Conservation (phyloP, 2,888 invertebrate species). For the Microchrysa polita region DNA sequence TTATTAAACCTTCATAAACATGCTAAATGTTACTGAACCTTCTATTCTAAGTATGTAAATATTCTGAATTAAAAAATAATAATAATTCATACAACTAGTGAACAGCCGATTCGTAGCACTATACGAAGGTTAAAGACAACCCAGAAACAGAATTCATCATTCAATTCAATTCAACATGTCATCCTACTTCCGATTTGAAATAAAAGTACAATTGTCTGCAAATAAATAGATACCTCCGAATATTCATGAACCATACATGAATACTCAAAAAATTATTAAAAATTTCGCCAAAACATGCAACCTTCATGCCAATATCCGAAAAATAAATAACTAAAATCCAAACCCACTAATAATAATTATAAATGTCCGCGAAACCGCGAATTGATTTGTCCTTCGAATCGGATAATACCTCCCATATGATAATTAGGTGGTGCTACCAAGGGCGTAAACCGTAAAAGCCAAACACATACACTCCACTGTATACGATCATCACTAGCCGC, state of each 20-base stretch:
- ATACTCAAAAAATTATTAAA: neutral
- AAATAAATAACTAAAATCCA: too few species aligned
- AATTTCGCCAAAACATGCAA: conserved; percentile 36
- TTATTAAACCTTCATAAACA: neutral
- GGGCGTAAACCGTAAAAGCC: too few species aligned
- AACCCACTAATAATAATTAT: conserved; percentile 15
- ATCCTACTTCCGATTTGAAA: conserved; percentile 30
- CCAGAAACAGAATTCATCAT: neutral
- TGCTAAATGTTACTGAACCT: neutral
- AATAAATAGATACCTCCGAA: neutral
- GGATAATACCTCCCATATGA: conserved; percentile 10
- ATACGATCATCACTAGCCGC: conserved; percentile 1
- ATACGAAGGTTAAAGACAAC: neutral
- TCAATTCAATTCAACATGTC: neutral
- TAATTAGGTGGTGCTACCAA: conserved; percentile 33
- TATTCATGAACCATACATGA: neutral
- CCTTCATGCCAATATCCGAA: conserved; percentile 27
- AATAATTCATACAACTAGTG: neutral
- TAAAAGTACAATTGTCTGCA: neutral
- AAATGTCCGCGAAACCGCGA: conserved; percentile 7
- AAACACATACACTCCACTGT: neutral
- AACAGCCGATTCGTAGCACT: neutral
- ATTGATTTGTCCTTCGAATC: conserved; percentile 40
- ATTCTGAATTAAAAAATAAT: neutral
- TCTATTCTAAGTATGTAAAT: neutral